These are phyloP conservation scores for Tetragnatha montana DNA, from an alignment of 2,888 invertebrate genomes.

Conservation along the genomic window DNA sequence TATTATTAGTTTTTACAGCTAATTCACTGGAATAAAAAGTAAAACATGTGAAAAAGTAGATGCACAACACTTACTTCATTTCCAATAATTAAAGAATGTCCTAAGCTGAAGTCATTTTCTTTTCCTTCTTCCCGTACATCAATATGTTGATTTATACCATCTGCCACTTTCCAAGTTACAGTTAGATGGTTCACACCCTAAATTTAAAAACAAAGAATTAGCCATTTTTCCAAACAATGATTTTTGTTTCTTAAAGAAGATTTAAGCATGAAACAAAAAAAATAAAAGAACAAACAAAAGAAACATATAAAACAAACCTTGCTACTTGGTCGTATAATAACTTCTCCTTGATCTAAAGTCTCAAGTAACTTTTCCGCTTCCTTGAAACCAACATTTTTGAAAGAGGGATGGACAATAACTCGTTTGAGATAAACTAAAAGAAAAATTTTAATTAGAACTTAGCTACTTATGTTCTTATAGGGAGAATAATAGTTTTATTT, in stretches of 20 bases:
- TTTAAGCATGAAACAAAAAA: background rate
- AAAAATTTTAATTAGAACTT: background rate
- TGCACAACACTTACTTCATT: conserved; percentile 77
- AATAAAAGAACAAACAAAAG: no score
- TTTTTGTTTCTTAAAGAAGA: background rate
- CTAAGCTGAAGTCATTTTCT: conserved; percentile 95
- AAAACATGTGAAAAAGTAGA: background rate
- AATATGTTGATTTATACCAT: conserved; percentile 95
- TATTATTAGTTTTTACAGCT: background rate
- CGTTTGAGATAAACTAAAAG: conserved; percentile 89
- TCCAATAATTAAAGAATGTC: conserved; percentile 87
- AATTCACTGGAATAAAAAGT: no score
- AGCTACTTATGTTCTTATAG: background rate
- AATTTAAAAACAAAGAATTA: conserved; percentile 32
- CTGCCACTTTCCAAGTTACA: conserved; percentile 98
- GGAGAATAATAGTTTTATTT: background rate
- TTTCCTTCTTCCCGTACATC: conserved; percentile 97
- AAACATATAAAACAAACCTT: conserved; percentile 80
- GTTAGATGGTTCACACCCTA: conserved; percentile 94
- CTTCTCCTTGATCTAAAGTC: conserved; percentile 96
- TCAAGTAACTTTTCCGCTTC: conserved; percentile 94
- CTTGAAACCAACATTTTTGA: conserved; percentile 95
- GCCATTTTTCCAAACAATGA: background rate
- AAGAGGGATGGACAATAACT: conserved; percentile 97
- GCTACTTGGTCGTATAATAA: conserved; percentile 95